Evolutionary conservation across 1,140 invertebrate genomes (phyloP).

Genomic region (Eufriesea mexicana): DNA sequence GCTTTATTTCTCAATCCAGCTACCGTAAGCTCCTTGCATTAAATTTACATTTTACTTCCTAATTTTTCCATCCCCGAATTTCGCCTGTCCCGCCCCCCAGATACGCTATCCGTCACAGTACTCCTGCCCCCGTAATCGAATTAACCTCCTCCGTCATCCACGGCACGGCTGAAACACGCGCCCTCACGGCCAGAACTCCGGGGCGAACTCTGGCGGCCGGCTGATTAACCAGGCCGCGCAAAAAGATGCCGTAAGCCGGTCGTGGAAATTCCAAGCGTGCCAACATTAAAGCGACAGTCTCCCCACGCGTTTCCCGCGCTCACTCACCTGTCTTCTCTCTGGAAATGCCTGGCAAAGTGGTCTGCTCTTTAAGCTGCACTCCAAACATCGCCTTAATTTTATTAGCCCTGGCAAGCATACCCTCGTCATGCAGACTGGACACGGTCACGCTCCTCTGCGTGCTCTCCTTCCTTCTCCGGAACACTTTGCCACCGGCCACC

Average conservation of each 20-base stretch:
- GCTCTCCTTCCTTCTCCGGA: conserved; percentile 48
- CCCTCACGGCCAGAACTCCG: neutral
- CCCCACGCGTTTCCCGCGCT: neutral
- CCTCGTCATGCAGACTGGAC: conserved; percentile 72
- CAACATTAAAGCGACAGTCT: conserved; percentile 9
- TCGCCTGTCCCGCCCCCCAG: neutral
- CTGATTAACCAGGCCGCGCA: neutral
- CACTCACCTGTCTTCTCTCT: conserved; percentile 80
- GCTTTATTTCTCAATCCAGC: neutral
- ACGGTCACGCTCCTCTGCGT: conserved; percentile 40
- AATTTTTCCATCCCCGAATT: neutral
- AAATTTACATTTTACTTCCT: neutral
- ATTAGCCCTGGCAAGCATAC: conserved; percentile 78
- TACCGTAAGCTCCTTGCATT: neutral
- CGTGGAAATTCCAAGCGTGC: neutral
- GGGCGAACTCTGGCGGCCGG: no score
- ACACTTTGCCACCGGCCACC: conserved; percentile 48
- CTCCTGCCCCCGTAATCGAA: neutral
- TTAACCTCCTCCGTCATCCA: neutral
- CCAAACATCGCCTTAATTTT: conserved; percentile 79
- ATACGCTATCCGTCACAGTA: neutral
- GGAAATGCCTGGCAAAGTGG: conserved; percentile 78
- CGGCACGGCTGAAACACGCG: neutral
- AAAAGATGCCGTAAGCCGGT: neutral
- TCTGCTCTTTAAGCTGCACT: conserved; percentile 77